Evolutionary conservation across 1,140 invertebrate species (phyloP), one percentile per base, ranked within the genome.

Genomic region (Drosophila punjabiensis): DNA sequence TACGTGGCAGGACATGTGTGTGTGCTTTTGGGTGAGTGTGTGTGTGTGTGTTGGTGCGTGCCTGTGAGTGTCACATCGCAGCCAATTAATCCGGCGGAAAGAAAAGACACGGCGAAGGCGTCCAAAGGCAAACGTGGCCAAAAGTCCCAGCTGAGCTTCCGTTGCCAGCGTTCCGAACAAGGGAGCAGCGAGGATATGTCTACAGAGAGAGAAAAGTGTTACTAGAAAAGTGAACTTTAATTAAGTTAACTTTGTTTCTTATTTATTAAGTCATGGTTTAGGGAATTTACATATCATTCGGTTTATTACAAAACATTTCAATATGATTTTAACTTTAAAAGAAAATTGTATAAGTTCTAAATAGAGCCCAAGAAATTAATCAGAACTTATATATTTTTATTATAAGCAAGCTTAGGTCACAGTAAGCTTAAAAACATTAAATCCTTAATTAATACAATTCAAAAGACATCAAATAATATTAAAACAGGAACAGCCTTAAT

Each of bases 51-150:
- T n/a, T n/a, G n/a, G n/a, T n/a, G 14, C 14, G 32, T 43, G 43
- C 24, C 35, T 56, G 66, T 73, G 65, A 82, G 75, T 85, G 86
- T 74, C 81, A 68, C 76, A 80, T 79, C 61, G 63, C 75, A 68
- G 70, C 79, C 82, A 89, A 89, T 89, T 89, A 90, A 90, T 71
- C 68, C 65, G 68, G 52, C 79, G 73, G 64, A 90, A 82, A 67
- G 53, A 58, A 70, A 89, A 70, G 79, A 75, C 67, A 68, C 45
- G 39, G 47, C 33, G n/a, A 45, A 50, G 61, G 61, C 53, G 62
- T 43, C 35, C 59, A 80, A 76, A 68, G 69, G 48, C 71, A 30
- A 76, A 39, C 63, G 68, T 37, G 48, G 32, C 56, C 50, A 65
- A 79, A 81, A 81, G 65, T 39, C 61, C 28, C 62, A 70, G 67